phyloP scores from a whole-genome alignment of 2,888 invertebrate genomes.

The Laspeyria flexula region DNA sequence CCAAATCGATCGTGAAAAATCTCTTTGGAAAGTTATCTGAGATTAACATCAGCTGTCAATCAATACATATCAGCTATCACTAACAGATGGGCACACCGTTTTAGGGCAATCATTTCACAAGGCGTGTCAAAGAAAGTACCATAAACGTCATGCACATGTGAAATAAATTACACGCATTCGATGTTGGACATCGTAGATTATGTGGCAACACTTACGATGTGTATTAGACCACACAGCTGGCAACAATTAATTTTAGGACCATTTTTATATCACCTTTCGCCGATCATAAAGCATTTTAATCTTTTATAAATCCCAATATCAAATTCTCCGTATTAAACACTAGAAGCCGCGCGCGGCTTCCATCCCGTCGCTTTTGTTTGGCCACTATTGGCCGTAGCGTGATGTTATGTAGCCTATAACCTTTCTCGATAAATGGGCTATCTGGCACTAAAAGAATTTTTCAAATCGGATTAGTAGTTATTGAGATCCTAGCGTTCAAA shows the following conservation, averaged over 20 bases:
- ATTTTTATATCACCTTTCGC: background rate
- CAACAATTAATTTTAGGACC: no score
- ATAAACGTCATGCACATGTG: conserved; percentile 28
- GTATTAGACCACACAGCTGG: background rate
- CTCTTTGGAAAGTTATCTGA: conserved; percentile 36
- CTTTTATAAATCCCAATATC: no score
- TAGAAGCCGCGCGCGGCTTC: no score
- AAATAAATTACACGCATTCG: conserved; percentile 38
- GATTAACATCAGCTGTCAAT: conserved; percentile 43
- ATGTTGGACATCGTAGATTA: conserved; percentile 18
- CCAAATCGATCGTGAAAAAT: conserved; percentile 24
- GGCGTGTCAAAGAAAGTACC: conserved; percentile 46
- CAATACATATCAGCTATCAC: conserved; percentile 38
- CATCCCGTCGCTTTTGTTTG: no score
- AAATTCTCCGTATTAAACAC: no score
- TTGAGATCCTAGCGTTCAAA: no score
- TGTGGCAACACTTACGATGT: background rate
- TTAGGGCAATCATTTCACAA: conserved; percentile 47
- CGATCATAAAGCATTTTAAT: background rate
- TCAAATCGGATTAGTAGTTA: no score
- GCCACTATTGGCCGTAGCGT: no score
- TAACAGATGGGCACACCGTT: conserved; percentile 44
- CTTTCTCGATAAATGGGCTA: no score
- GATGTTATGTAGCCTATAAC: no score
- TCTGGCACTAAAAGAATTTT: no score